These are phyloP conservation scores for Hemaris fuciformis DNA, from an alignment of 2,888 invertebrate species.

Conservation along the genomic window DNA sequence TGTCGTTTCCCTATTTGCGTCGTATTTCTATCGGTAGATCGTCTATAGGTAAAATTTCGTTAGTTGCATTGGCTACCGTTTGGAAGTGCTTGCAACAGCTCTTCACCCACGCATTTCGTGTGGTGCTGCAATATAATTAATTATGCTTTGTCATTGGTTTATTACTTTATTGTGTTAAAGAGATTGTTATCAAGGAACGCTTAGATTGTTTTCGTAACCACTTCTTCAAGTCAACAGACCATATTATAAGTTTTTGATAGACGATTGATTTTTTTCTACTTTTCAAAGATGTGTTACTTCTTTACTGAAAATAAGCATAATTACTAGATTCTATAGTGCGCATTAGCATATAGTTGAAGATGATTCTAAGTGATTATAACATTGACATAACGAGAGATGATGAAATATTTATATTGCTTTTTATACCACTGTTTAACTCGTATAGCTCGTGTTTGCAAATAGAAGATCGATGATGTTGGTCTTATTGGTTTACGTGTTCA, in stretches of 20 bases:
- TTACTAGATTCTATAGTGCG: not conserved
- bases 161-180: not conserved
- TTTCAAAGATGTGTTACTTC: no score
- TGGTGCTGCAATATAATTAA: not conserved
- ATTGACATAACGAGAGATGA: constrained; percentile 3
- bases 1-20: not conserved
- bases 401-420: constrained; percentile 15
- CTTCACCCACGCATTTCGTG: not conserved
- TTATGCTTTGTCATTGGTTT: not conserved
- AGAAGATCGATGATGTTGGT: not conserved
- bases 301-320: no score
- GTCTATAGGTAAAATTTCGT: not conserved
- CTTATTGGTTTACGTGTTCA: no score
- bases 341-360: not conserved
- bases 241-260: no score
- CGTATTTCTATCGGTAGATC: not conserved
- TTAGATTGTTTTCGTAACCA: no score
- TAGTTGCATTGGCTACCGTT: not conserved
- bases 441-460: constrained; percentile 16
- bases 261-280: no score
- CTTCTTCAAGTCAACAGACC: no score
- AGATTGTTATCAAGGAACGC: not conserved
- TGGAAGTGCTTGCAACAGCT: not conserved
- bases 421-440: constrained; percentile 14
- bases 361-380: not conserved